Base-by-base conservation (phyloP, 2,113 vertebrate genomes). In the Osmerus mordax region DNA sequence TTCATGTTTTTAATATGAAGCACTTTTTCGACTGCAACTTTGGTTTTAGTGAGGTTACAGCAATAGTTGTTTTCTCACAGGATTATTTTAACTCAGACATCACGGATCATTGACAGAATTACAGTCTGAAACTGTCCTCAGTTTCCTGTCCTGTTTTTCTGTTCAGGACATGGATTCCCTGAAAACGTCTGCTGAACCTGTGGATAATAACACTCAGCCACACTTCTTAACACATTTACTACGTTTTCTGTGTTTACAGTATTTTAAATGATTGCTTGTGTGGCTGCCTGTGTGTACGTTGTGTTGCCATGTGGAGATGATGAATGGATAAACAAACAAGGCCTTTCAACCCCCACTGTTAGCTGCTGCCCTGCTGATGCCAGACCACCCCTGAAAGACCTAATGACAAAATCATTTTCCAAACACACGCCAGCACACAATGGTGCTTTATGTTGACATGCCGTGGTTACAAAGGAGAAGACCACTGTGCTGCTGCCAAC, bases 361-460 rank as follows among this genome's bases (percentile, higher is more conserved):
- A 18, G 15, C 14, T 64, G 62, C 63, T 47, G 59, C 75, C 70
- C 72, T 85, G 78, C 80, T 77, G 73, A 81, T 75, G 25, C 64
- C 60, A 79, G 87, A 88, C 87, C 90, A 88, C 88, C 84, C 87
- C 61, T 60, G 78, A 87, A 72, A 83, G 73, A 85, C 55, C 69
- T 68, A 5, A 61, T 74, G 51, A 54, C 63, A 77, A 74, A 79
- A 71, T 71, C 72, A 78, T 59, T 73, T 82, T 83, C 82, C 80
- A 78, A 75, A 77, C 81, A 73, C 70, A 73, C 75, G 66, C 51
- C 69, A 84, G 64, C 68, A 67, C 75, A 85, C 83, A 82, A 83
- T 81, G 80, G 80, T 73, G 73, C 68, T 81, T 87, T 87, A 71
- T 71, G 84, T 83, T 81, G 32, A 61, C 59, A 71, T 61, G 51